Evolutionary conservation across 2,113 vertebrate genomes (phyloP).

Genomic region (Gymnogyps californianus): DNA sequence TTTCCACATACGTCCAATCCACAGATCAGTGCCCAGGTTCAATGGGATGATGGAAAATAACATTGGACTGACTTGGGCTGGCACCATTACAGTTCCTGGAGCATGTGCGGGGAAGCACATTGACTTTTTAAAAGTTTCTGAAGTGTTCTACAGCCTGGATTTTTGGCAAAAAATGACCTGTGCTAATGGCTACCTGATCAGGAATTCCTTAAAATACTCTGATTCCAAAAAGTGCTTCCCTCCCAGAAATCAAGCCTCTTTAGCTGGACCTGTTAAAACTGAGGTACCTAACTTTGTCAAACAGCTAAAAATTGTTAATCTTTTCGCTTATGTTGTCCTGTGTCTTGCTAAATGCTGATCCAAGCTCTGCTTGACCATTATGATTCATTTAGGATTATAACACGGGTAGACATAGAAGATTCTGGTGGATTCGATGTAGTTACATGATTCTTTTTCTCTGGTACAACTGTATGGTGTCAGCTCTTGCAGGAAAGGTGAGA

Average conservation of each 20-base stretch:
- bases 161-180: background rate
- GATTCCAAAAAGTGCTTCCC: background rate
- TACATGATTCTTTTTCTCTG: background rate
- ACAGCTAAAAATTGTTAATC: background rate
- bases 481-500: background rate
- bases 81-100: background rate
- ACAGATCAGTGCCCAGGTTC: conserved; percentile 61
- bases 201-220: background rate
- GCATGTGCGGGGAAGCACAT: background rate
- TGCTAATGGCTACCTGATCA: background rate
- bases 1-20: conserved; percentile 53
- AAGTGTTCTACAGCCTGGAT: background rate
- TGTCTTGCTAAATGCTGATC: background rate
- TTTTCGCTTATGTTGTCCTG: background rate
- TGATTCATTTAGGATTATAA: background rate
- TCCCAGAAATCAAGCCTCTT: background rate
- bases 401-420: background rate
- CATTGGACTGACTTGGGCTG: conserved; percentile 5
- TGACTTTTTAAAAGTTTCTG: background rate
- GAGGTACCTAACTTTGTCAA: background rate
- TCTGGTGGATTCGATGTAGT: background rate
- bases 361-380: background rate
- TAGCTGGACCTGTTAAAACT: background rate
- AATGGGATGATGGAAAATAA: conserved; percentile 42
- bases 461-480: background rate